Evolutionary conservation across 2,113 vertebrate genomes (phyloP).

Genomic region (Rhagologus leucostigma): DNA sequence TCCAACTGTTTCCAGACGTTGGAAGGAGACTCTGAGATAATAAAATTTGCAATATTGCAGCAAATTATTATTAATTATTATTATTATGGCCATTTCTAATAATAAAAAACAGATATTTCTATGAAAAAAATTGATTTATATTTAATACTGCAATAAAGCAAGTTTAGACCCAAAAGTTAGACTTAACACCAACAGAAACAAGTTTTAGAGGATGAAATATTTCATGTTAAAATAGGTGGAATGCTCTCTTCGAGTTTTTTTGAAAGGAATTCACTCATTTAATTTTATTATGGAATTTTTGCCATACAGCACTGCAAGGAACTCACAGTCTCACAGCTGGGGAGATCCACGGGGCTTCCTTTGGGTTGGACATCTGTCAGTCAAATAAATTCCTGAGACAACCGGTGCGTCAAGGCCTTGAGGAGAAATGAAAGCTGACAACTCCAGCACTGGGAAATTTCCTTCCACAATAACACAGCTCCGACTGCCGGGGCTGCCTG

Average conservation of each 20-base stretch:
- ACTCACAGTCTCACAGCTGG: accelerated
- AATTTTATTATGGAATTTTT: background rate
- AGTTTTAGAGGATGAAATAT: background rate
- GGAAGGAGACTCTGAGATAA: background rate
- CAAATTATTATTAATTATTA: background rate
- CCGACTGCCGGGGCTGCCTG: background rate
- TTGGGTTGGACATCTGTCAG: background rate
- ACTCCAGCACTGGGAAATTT: background rate
- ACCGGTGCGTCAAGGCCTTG: background rate
- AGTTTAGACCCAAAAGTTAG: background rate
- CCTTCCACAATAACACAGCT: background rate
- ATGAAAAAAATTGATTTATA: background rate
- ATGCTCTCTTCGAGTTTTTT: accelerated
- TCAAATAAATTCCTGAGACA: background rate
- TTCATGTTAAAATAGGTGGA: background rate
- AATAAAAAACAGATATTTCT: background rate
- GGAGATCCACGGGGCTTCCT: background rate
- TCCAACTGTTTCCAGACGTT: background rate
- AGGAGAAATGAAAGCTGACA: background rate
- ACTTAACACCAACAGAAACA: background rate
- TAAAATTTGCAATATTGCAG: background rate
- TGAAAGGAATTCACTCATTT: background rate
- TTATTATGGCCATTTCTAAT: background rate
- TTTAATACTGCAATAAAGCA: background rate
- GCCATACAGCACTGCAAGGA: background rate